Evolutionary conservation across 2,113 vertebrate species (phyloP).

Genomic region (Pseudonaja textilis): DNA sequence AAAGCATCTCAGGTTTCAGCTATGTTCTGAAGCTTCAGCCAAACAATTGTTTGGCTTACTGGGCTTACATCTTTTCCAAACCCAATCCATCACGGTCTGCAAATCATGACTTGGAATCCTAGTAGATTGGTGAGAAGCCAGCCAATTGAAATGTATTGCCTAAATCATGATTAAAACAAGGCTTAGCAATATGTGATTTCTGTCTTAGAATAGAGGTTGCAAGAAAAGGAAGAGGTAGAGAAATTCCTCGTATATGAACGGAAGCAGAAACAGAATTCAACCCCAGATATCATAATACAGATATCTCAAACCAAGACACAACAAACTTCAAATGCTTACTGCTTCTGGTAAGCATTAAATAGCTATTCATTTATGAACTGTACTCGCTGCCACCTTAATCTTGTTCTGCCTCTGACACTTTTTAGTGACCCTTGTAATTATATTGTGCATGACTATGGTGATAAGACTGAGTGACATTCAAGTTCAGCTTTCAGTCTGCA

Average conservation of each 20-base stretch:
- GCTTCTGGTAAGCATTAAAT: slow-evolving; percentile 56
- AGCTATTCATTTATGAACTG: slow-evolving; percentile 48
- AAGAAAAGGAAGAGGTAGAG: neutral
- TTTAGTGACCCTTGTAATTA: slow-evolving; percentile 57
- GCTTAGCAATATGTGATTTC: neutral
- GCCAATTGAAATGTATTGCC: neutral
- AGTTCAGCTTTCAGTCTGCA: slow-evolving; percentile 55
- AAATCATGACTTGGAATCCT: neutral
- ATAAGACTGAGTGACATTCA: slow-evolving; percentile 53
- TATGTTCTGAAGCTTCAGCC: neutral
- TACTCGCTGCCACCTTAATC: slow-evolving; percentile 52
- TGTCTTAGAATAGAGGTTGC: neutral
- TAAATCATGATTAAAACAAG: neutral
- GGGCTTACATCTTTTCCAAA: neutral
- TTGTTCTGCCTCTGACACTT: slow-evolving; percentile 58
- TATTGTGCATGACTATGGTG: slow-evolving; percentile 59
- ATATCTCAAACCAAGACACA: slow-evolving; percentile 46
- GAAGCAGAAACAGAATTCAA: neutral
- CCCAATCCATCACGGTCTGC: neutral
- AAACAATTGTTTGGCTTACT: neutral
- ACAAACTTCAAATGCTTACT: slow-evolving; percentile 50
- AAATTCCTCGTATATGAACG: neutral
- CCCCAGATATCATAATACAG: slow-evolving; percentile 9
- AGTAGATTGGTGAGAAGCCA: neutral
- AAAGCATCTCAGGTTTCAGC: neutral